phyloP scores from a whole-genome alignment of 2,113 vertebrate genomes.

The Oncorhynchus mykiss region DNA sequence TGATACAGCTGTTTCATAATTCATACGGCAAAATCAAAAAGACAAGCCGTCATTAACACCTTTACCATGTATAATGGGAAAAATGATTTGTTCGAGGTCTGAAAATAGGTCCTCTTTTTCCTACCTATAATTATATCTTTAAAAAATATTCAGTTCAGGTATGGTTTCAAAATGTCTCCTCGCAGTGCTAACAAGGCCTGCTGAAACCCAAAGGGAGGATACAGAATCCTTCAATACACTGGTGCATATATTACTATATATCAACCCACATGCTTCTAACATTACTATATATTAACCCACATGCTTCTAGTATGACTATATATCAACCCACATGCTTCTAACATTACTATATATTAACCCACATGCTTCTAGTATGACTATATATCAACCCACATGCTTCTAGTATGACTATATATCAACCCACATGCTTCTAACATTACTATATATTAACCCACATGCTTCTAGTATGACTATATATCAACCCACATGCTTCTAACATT shows the following conservation, averaged over 20 bases:
- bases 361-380: background rate
- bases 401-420: slow-evolving; percentile 40
- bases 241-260: slow-evolving; percentile 65
- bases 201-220: slow-evolving; percentile 57
- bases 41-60: slow-evolving; percentile 77
- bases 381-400: slow-evolving; percentile 41
- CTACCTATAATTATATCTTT: slow-evolving; percentile 73
- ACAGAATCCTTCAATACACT: slow-evolving; percentile 69
- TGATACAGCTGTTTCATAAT: slow-evolving; percentile 72
- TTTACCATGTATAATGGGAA: slow-evolving; percentile 75
- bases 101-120: slow-evolving; percentile 74
- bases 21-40: slow-evolving; percentile 75
- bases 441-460: background rate
- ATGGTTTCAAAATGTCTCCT: slow-evolving; percentile 65
- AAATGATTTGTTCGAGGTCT: slow-evolving; percentile 76
- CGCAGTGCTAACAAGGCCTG: slow-evolving; percentile 66
- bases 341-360: background rate
- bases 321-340: slow-evolving; percentile 46
- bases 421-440: slow-evolving; percentile 36
- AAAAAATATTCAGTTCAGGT: slow-evolving; percentile 76
- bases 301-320: slow-evolving; percentile 29
- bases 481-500: slow-evolving; percentile 33
- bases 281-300: slow-evolving; percentile 47
- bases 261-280: background rate
- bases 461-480: slow-evolving; percentile 34